Evolutionary conservation across 2,797 vertebrate species (phyloP).

Genomic region (Arrhamphus sclerolepis): DNA sequence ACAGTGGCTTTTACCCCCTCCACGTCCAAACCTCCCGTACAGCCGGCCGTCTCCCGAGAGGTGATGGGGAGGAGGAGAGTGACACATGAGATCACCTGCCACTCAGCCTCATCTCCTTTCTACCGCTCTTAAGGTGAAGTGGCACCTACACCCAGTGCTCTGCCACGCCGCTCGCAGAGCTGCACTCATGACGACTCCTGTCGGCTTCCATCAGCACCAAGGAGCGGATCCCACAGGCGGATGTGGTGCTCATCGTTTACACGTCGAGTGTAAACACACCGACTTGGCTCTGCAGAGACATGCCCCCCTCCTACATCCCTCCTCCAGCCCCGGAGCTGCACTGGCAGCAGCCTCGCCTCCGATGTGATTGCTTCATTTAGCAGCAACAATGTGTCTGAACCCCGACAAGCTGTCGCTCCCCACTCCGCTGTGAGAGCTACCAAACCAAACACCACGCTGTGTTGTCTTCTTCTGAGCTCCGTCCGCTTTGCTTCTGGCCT

Average conservation of each 20-base stretch:
- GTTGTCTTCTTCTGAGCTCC: slow-evolving; percentile 6
- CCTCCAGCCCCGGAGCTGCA: slow-evolving; percentile 4
- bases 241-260: slow-evolving; percentile 60
- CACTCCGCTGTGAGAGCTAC: slow-evolving; percentile 37
- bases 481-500: slow-evolving; percentile 26
- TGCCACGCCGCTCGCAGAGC: slow-evolving; percentile 45
- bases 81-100: slow-evolving; percentile 49
- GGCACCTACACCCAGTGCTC: slow-evolving; percentile 60
- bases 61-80: slow-evolving; percentile 20
- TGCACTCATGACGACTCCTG: slow-evolving; percentile 18
- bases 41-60: slow-evolving; percentile 7
- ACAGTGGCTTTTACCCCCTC: slow-evolving; percentile 77
- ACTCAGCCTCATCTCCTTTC: slow-evolving; percentile 65
- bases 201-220: slow-evolving; percentile 31
- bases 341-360: slow-evolving; percentile 60
- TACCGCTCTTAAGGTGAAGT: slow-evolving; percentile 74
- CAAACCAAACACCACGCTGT: slow-evolving; percentile 26
- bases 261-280: slow-evolving; percentile 60
- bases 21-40: slow-evolving; percentile 38
- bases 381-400: slow-evolving; percentile 77
- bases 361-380: slow-evolving; percentile 77
- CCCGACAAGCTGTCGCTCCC: slow-evolving; percentile 71
- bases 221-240: slow-evolving; percentile 23
- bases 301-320: not conserved
- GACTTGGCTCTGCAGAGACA: slow-evolving; percentile 28